Evolutionary conservation across 2,888 invertebrate species (phyloP).

Genomic region (Steinernema scapterisci): DNA sequence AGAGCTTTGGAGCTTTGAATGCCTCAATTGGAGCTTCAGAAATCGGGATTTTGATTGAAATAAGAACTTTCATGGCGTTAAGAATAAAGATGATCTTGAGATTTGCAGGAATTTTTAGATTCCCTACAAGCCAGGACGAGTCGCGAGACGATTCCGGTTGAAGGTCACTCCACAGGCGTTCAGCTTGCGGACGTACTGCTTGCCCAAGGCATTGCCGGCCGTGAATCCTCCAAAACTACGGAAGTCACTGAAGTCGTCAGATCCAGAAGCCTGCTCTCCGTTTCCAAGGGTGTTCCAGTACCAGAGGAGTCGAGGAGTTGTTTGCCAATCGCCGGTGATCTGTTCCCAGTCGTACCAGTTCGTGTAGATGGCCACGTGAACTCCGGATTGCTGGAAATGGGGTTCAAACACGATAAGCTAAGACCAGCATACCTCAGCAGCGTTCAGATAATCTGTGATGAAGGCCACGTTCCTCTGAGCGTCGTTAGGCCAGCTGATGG

Average conservation of each 20-base stretch:
- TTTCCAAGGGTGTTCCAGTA: slow-evolving; percentile 51
- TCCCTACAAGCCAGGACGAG: too few species aligned
- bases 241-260: slow-evolving; percentile 50
- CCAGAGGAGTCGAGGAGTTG: slow-evolving; percentile 40
- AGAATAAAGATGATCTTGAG: too few species aligned
- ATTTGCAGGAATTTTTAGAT: too few species aligned
- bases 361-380: slow-evolving; percentile 29
- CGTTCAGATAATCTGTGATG: slow-evolving; percentile 36
- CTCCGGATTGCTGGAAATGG: not conserved
- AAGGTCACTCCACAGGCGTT: not conserved
- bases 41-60: too few species aligned
- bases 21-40: too few species aligned
- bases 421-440: not conserved
- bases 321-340: slow-evolving; percentile 39
- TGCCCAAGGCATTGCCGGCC: slow-evolving; percentile 29
- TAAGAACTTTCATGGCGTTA: too few species aligned
- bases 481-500: slow-evolving; percentile 50
- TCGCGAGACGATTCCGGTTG: not conserved
- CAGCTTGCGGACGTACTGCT: slow-evolving; percentile 18
- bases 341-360: slow-evolving; percentile 35
- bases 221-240: slow-evolving; percentile 50
- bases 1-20: too few species aligned
- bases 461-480: slow-evolving; percentile 46
- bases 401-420: too few species aligned
- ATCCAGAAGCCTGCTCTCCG: slow-evolving; percentile 46